Conservation (phyloP, 2,888 invertebrate species). For the Drosophila fungiperda region DNA sequence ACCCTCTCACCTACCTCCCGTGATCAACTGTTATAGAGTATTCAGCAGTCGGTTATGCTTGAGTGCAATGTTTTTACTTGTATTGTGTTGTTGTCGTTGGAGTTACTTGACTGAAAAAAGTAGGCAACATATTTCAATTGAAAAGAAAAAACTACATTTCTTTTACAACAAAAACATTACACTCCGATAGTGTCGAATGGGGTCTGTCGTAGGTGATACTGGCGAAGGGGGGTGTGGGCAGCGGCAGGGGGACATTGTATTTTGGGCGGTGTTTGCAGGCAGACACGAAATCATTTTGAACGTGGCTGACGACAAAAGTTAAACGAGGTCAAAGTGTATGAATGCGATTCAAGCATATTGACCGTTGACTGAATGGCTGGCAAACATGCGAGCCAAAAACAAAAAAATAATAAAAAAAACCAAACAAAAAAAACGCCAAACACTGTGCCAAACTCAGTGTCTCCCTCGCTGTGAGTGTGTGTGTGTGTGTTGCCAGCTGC, state of each 20-base stretch:
- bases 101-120: constrained; percentile 47
- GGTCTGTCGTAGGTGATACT: constrained; percentile 8
- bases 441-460: constrained; percentile 33
- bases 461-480: constrained; percentile 5
- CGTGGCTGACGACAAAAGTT: constrained; percentile 64
- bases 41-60: neutral
- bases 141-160: constrained; percentile 58
- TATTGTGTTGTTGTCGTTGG: neutral
- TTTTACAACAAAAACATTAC: constrained; percentile 58
- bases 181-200: constrained; percentile 53
- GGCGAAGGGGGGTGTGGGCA: too few relatives aligned
- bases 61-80: neutral
- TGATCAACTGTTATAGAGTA: neutral
- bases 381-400: constrained; percentile 62
- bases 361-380: constrained; percentile 68
- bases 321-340: constrained; percentile 76
- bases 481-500: constrained; percentile 5
- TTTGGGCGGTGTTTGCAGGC: constrained; percentile 5
- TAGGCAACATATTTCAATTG: constrained; percentile 65
- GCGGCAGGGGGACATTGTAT: neutral
- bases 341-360: constrained; percentile 68
- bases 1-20: too few relatives aligned
- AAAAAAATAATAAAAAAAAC: neutral
- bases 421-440: constrained; percentile 16
- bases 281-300: constrained; percentile 69